These are phyloP conservation scores for Petrolisthes cinctipes DNA, from an alignment of 2,888 invertebrate species.

Conservation along the genomic window DNA sequence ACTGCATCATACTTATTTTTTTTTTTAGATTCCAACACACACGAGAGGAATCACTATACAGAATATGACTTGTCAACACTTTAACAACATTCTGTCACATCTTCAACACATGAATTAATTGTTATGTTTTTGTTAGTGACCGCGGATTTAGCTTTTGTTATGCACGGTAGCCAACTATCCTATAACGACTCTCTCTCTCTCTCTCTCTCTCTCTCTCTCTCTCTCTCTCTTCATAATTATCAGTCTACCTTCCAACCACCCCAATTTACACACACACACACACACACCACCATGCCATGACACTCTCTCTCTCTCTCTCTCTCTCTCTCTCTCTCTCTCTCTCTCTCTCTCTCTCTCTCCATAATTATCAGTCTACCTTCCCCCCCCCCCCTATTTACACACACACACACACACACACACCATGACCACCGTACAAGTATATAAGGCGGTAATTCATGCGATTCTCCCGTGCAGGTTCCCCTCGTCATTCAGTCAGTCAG, in stretches of 20 bases:
- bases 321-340: neutral
- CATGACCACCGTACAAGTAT: neutral
- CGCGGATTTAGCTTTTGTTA: too few relatives aligned
- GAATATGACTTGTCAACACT: too few relatives aligned
- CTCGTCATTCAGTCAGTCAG: neutral
- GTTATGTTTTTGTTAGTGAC: too few relatives aligned
- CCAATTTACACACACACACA: neutral
- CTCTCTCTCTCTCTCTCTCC: neutral
- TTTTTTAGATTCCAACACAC: too few relatives aligned
- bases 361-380: neutral
- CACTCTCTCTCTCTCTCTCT: neutral
- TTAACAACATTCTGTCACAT: too few relatives aligned
- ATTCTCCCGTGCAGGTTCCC: neutral
- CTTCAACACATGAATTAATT: neutral
- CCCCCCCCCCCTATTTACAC: neutral
- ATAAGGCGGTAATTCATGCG: constrained; percentile 1
- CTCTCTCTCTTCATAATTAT: neutral
- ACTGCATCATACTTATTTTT: too few relatives aligned
- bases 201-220: neutral
- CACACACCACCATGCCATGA: too few relatives aligned
- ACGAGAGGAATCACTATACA: too few relatives aligned
- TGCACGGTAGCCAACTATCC: neutral
- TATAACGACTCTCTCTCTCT: neutral
- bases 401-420: neutral
- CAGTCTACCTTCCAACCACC: neutral